Conservation (phyloP, 1,140 invertebrate species). For the Acromyrmex heyeri region DNA sequence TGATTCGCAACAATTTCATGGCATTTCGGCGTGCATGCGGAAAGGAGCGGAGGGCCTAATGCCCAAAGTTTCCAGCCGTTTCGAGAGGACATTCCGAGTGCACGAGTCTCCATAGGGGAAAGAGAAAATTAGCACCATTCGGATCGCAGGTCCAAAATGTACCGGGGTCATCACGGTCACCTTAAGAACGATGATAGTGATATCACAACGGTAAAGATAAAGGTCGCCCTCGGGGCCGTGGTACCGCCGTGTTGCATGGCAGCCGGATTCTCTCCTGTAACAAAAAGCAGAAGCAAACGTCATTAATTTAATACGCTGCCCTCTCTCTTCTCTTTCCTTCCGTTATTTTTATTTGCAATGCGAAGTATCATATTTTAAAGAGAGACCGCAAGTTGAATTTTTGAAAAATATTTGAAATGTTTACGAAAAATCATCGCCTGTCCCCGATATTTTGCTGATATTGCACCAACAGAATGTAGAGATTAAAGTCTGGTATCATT, state of each 20-base stretch:
- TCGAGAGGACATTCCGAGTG: background rate
- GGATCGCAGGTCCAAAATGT: conserved; percentile 60
- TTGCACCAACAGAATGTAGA: background rate
- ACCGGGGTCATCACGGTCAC: conserved; percentile 83
- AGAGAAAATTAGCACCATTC: conserved; percentile 75
- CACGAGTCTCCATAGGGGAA: conserved; percentile 27
- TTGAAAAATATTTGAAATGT: conserved; percentile 33
- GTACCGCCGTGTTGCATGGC: conserved; percentile 87
- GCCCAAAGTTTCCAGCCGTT: conserved; percentile 19
- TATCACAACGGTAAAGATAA: conserved; percentile 79
- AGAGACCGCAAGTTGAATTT: conserved; percentile 16
- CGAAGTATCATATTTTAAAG: background rate
- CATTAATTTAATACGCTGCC: conserved; percentile 24
- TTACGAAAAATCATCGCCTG: conserved; percentile 38
- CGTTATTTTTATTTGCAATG: conserved; percentile 14
- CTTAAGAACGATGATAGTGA: conserved; percentile 81
- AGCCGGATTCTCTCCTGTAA: conserved; percentile 87
- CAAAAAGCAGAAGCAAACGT: conserved; percentile 30
- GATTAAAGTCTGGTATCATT: conserved; percentile 49
- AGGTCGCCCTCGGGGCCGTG: conserved; percentile 72
- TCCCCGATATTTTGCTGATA: conserved; percentile 33
- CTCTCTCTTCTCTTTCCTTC: background rate
- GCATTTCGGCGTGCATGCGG: background rate
- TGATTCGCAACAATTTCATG: conserved; percentile 2
- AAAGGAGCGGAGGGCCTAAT: conserved; percentile 3